Conservation (phyloP, 2,797 vertebrate species). For the Anas capensis region DNA sequence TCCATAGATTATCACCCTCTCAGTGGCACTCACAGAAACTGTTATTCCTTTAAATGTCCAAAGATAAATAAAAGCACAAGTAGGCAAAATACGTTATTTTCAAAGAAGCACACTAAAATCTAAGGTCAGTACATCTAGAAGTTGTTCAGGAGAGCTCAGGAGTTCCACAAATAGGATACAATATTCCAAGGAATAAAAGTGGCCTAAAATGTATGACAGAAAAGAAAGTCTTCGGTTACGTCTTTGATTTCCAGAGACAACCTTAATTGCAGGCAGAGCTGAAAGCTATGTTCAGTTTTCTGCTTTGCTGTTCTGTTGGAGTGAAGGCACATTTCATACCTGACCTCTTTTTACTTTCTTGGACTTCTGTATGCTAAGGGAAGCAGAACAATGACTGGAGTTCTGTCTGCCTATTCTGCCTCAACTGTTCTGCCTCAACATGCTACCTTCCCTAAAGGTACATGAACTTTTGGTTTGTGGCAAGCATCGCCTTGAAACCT, state of each 20-base stretch:
- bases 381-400: not conserved
- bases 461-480: not conserved
- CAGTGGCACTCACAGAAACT: not conserved
- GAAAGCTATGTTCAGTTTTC: not conserved
- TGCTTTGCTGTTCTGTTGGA: not conserved
- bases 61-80: not conserved
- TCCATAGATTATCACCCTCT: not conserved
- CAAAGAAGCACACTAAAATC: not conserved
- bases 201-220: not conserved
- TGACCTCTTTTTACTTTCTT: not conserved
- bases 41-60: fast-evolving
- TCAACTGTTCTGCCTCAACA: not conserved
- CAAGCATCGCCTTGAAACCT: fast-evolving
- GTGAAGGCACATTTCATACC: not conserved
- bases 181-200: not conserved
- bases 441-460: fast-evolving
- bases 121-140: not conserved
- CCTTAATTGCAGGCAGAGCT: not conserved
- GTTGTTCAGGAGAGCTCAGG: fast-evolving
- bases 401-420: too few species aligned
- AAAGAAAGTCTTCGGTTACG: not conserved
- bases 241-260: not conserved
- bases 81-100: not conserved
- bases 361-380: not conserved
- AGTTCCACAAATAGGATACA: not conserved